Evolutionary conservation across 2,113 vertebrate species (phyloP).

Genomic region (Corvus cornix): DNA sequence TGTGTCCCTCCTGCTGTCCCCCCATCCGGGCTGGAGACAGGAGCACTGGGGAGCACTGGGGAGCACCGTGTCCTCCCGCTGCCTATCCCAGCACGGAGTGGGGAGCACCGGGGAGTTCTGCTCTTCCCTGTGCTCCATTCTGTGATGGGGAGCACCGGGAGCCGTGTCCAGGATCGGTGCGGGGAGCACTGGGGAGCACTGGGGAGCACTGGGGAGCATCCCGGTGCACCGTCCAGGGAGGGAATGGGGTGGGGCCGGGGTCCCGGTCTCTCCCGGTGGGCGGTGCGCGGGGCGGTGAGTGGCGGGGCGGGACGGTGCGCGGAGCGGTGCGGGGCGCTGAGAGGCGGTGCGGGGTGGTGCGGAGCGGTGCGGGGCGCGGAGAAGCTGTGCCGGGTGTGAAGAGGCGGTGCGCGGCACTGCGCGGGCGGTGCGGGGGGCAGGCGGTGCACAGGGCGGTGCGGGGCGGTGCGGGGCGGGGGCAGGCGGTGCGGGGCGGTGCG

Average conservation of each 20-base stretch:
- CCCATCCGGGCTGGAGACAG: not conserved
- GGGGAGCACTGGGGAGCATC: not conserved
- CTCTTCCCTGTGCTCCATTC: too few relatives aligned
- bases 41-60: not conserved
- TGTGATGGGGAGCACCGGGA: not conserved
- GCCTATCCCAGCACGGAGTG: not conserved
- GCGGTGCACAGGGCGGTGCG: too few relatives aligned
- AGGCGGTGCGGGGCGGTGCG: too few relatives aligned
- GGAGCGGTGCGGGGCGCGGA: not conserved
- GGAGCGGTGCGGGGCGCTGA: too few relatives aligned
- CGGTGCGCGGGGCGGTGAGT: not conserved
- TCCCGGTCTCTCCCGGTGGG: not conserved
- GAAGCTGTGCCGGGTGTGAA: not conserved
- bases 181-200: not conserved
- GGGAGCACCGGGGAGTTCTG: not conserved
- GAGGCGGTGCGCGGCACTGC: not conserved
- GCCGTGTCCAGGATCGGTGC: too few relatives aligned
- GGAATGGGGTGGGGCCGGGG: rapidly evolving
- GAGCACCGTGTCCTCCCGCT: too few relatives aligned
- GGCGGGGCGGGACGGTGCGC: not conserved
- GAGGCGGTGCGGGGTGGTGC: too few relatives aligned
- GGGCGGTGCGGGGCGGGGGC: too few relatives aligned
- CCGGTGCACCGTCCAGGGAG: rapidly evolving
- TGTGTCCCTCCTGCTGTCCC: not conserved
- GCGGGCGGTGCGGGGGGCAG: not conserved